These are phyloP conservation scores for Microcaecilia unicolor DNA, from an alignment of 2,797 vertebrate species.

Conservation along the genomic window DNA sequence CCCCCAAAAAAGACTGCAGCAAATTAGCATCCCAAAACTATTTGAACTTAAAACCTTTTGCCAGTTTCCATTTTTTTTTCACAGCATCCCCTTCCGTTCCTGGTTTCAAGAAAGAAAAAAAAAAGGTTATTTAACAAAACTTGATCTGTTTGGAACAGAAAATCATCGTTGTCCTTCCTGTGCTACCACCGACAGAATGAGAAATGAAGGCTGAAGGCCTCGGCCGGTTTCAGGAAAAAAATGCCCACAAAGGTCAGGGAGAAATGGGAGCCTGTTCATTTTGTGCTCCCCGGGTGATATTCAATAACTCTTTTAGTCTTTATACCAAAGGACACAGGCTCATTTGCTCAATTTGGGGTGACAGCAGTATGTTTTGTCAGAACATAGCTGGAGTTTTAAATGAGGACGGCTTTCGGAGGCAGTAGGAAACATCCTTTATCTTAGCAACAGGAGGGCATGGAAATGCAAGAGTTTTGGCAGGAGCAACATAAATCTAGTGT, in stretches of 20 bases:
- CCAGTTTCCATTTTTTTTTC: constrained; percentile 46
- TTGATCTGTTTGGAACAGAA: constrained; percentile 61
- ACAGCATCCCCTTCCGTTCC: constrained; percentile 38
- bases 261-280: constrained; percentile 73
- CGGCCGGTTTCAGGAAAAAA: constrained; percentile 34
- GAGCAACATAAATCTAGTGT: constrained; percentile 54
- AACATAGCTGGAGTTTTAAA: constrained; percentile 49
- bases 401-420: constrained; percentile 49
- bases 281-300: constrained; percentile 71
- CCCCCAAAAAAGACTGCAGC: constrained; percentile 9
- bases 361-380: constrained; percentile 64
- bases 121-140: constrained; percentile 45
- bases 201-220: constrained; percentile 44
- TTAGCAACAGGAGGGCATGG: constrained; percentile 61
- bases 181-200: constrained; percentile 48
- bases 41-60: constrained; percentile 39
- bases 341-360: constrained; percentile 64
- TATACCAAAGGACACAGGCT: constrained; percentile 47
- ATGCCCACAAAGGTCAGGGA: constrained; percentile 62
- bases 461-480: constrained; percentile 61
- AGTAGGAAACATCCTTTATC: constrained; percentile 63
- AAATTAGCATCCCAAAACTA: constrained; percentile 17
- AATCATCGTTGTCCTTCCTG: constrained; percentile 52
- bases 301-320: constrained; percentile 72
- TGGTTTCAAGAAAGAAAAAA: constrained; percentile 25